Conservation (phyloP, 2,797 vertebrate species). For the Octomys mimax region DNA sequence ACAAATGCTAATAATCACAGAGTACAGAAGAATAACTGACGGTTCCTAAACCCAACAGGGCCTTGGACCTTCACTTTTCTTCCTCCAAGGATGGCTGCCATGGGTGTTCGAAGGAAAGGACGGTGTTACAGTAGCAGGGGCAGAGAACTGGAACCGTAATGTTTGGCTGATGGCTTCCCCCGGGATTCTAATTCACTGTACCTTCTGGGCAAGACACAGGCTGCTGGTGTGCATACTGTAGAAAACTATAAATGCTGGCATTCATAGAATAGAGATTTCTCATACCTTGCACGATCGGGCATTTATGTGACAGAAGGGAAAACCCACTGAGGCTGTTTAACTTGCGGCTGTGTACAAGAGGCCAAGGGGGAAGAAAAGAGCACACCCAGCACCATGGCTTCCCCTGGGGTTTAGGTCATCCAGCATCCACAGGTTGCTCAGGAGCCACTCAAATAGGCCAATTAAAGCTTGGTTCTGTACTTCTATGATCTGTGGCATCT, state of each 20-base stretch:
- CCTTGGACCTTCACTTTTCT: background rate
- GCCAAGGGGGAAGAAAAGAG: accelerated
- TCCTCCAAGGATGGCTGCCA: background rate
- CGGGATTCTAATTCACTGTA: background rate
- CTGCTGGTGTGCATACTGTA: background rate
- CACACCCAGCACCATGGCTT: background rate
- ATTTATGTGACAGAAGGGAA: background rate
- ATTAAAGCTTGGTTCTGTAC: background rate
- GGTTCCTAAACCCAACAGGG: background rate
- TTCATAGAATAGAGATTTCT: conserved; percentile 87
- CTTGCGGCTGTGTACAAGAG: background rate
- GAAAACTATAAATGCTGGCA: conserved; percentile 72
- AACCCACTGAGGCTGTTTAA: background rate
- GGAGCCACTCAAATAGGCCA: background rate
- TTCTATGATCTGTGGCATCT: background rate
- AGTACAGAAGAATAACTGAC: background rate
- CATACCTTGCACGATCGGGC: background rate
- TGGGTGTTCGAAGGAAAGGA: background rate
- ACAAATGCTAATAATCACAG: conserved; percentile 11
- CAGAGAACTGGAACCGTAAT: background rate
- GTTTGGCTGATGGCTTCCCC: background rate
- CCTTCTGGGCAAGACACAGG: background rate
- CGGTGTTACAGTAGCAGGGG: accelerated
- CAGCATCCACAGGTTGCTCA: too few relatives aligned
- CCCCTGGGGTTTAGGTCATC: background rate